Conservation (phyloP, 2,888 invertebrate genomes). For the Lycophotia porphyrea region DNA sequence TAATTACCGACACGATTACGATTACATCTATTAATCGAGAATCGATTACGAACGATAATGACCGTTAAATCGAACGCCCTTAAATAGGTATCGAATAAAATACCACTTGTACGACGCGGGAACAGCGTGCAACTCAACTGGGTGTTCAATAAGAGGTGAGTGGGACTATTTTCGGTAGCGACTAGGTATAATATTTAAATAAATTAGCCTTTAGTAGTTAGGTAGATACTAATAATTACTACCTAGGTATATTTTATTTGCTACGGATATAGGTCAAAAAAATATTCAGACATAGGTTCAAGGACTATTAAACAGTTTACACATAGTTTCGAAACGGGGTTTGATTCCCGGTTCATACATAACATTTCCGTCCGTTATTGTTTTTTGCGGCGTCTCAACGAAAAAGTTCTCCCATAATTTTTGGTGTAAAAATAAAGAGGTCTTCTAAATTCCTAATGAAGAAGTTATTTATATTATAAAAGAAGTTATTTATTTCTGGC, state of each 20-base stretch:
- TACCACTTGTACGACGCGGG: slow-evolving; percentile 32
- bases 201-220: neutral
- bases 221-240: neutral
- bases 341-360: slow-evolving; percentile 7
- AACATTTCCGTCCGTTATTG: neutral
- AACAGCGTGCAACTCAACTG: slow-evolving; percentile 39
- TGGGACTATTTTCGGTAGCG: slow-evolving; percentile 18
- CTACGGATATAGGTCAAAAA: neutral
- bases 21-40: slow-evolving; percentile 53
- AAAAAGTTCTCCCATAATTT: neutral
- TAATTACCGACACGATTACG: slow-evolving; percentile 56
- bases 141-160: slow-evolving; percentile 34
- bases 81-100: slow-evolving; percentile 72
- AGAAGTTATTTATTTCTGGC: neutral
- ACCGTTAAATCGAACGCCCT: slow-evolving; percentile 68
- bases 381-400: neutral
- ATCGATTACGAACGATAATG: slow-evolving; percentile 64
- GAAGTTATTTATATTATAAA: neutral
- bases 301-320: no score
- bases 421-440: neutral
- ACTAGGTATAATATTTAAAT: neutral
- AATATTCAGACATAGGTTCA: no score
- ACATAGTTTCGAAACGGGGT: no score
- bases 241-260: neutral
- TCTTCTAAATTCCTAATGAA: neutral